phyloP scores from a whole-genome alignment of 2,113 vertebrate genomes.

The Anarhynchus alexandrinus region DNA sequence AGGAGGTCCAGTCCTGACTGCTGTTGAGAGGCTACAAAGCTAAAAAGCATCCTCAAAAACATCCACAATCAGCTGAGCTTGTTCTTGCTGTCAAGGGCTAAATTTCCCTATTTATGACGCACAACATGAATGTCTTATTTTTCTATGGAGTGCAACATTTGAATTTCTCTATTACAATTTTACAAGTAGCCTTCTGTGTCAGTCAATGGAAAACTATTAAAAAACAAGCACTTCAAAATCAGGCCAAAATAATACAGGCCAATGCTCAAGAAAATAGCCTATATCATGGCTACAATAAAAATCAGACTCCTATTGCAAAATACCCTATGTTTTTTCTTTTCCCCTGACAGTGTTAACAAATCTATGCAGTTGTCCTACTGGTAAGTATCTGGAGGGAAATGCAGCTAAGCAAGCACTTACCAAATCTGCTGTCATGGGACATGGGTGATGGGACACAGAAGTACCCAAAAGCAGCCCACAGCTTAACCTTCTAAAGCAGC shows the following conservation, averaged over 20 bases:
- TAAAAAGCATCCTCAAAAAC: slow-evolving; percentile 1
- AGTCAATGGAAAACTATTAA: background rate
- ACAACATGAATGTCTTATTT: background rate
- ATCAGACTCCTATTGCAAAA: background rate
- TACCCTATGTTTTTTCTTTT: background rate
- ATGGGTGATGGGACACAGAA: background rate
- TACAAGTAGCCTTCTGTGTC: background rate
- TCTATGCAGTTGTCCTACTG: background rate
- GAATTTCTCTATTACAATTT: background rate
- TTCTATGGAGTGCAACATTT: background rate
- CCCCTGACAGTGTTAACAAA: background rate
- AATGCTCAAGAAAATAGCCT: background rate
- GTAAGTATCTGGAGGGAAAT: background rate
- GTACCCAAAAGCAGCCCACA: background rate
- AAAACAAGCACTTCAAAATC: background rate
- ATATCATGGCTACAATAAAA: background rate
- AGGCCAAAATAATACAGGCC: background rate
- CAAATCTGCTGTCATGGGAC: background rate
- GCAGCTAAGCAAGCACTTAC: background rate
- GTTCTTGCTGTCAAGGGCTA: background rate
- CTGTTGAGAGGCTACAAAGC: background rate
- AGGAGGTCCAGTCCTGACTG: background rate
- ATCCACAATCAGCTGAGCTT: background rate
- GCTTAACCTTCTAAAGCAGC: background rate
- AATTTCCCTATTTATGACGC: background rate